Evolutionary conservation across 2,113 vertebrate species (phyloP).

Genomic region (Chamaetylas fuelleborni): DNA sequence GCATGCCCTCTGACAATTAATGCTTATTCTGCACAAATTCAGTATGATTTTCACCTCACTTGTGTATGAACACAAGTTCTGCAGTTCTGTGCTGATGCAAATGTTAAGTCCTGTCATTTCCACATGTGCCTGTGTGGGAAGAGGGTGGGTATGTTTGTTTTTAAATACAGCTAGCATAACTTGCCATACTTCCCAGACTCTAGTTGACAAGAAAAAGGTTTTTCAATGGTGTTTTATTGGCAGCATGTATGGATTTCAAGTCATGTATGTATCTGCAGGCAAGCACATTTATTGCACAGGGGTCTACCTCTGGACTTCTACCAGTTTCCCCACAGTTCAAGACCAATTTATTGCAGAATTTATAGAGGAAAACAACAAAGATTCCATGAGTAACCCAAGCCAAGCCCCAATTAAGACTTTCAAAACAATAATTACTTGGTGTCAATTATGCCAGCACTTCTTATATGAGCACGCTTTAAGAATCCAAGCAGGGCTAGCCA

Average conservation of each 20-base stretch:
- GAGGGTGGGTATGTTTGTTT: conserved; percentile 22
- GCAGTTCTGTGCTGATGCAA: background rate
- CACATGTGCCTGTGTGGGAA: background rate
- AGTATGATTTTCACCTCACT: background rate
- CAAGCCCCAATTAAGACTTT: conserved; percentile 42
- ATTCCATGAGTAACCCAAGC: background rate
- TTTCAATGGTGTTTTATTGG: background rate
- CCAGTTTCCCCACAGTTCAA: background rate
- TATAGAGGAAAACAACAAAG: background rate
- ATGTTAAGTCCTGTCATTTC: background rate
- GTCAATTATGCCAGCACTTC: conserved; percentile 13
- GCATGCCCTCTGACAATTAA: background rate
- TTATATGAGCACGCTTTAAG: background rate
- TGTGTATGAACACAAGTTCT: background rate
- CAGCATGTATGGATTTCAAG: background rate
- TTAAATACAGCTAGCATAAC: background rate
- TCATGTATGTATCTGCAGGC: background rate
- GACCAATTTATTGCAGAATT: conserved; percentile 13
- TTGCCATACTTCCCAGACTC: background rate
- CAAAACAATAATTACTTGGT: conserved; percentile 40
- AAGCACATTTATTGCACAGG: background rate
- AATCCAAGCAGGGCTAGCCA: background rate
- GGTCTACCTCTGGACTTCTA: background rate
- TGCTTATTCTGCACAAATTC: background rate
- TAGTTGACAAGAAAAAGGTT: background rate